Evolutionary conservation across 2,888 invertebrate species (phyloP).

Genomic region (Acrobasis suavella): DNA sequence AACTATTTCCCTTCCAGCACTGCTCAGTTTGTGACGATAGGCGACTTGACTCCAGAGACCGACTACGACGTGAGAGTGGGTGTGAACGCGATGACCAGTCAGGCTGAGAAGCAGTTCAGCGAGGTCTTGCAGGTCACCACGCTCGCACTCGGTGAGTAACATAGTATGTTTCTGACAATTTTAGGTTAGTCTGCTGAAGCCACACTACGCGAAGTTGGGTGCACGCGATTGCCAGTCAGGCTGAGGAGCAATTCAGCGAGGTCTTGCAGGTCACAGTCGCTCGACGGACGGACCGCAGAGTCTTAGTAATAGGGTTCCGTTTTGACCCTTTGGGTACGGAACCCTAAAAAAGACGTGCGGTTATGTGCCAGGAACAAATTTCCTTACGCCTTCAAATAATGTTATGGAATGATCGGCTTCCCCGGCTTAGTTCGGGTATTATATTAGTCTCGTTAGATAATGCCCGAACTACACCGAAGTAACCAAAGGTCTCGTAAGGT

Average conservation of each 20-base stretch:
- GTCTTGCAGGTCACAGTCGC: conserved; percentile 81
- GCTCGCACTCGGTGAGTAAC: conserved; percentile 82
- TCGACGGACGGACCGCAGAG: no score
- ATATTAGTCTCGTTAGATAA: no score
- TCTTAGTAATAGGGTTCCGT: no score
- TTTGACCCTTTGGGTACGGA: no score
- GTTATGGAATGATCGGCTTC: no score
- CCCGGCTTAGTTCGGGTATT: no score
- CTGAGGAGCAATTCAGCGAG: conserved; percentile 79
- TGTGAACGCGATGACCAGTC: conserved; percentile 70
- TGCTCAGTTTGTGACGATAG: conserved; percentile 70
- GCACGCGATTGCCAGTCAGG: conserved; percentile 63
- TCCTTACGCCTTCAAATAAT: no score
- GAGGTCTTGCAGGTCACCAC: conserved; percentile 83
- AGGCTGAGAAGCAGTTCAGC: conserved; percentile 79
- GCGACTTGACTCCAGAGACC: conserved; percentile 85
- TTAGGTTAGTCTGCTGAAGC: conserved; percentile 42
- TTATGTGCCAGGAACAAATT: no score
- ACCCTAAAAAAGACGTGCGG: no score
- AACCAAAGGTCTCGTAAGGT: no score
- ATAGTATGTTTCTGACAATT: neutral
- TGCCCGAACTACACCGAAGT: no score
- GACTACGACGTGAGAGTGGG: conserved; percentile 87
- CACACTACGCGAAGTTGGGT: conserved; percentile 87
- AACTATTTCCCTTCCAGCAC: neutral